Conservation (phyloP, 1,140 invertebrate genomes). For the Mya arenaria region DNA sequence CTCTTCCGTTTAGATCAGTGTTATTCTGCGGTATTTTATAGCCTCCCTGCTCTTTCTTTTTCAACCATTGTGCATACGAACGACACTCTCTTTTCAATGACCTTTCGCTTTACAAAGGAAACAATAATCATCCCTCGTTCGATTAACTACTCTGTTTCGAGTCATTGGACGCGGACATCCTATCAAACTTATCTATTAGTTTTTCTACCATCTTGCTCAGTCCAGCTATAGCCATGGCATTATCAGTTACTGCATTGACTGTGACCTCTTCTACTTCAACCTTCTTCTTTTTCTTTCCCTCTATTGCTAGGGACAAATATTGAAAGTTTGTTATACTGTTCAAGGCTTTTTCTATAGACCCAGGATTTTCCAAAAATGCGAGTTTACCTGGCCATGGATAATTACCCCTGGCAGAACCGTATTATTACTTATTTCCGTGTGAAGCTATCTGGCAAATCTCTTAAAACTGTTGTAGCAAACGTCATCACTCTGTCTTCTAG, state of each 20-base stretch:
- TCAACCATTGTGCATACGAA: too few relatives aligned
- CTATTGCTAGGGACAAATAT: background rate
- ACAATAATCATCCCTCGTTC: background rate
- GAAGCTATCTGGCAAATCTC: too few relatives aligned
- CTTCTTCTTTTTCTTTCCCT: background rate
- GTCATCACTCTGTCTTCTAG: too few relatives aligned
- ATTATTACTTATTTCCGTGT: too few relatives aligned
- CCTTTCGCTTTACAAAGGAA: background rate
- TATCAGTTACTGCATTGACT: background rate
- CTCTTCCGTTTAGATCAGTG: background rate
- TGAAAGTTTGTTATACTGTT: background rate
- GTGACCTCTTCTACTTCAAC: background rate
- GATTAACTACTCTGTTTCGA: background rate
- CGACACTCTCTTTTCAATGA: background rate
- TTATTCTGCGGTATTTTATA: background rate
- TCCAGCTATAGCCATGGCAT: background rate
- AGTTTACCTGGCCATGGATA: background rate
- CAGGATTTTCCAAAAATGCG: background rate
- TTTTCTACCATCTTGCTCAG: background rate
- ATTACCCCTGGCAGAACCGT: too few relatives aligned
- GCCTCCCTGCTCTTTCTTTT: too few relatives aligned
- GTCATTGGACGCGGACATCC: background rate
- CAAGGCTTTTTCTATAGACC: background rate
- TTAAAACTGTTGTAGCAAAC: too few relatives aligned
- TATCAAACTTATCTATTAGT: background rate